phyloP scores from a whole-genome alignment of 1,140 invertebrate species.

The Lepidostoma basale region DNA sequence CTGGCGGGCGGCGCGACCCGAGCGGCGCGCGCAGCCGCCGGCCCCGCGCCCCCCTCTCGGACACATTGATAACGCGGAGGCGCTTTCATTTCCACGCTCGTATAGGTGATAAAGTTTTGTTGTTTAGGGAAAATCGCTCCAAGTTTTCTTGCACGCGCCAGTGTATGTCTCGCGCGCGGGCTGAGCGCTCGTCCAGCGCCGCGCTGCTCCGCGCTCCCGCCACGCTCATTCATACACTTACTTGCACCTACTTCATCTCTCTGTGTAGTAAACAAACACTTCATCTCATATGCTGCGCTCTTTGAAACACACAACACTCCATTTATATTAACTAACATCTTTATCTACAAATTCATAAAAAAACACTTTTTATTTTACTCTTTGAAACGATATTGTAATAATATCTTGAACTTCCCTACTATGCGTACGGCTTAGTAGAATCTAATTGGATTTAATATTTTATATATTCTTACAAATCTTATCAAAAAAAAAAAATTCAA shows the following conservation, averaged over 20 bases:
- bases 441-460: no score
- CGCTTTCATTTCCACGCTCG: conserved; percentile 21
- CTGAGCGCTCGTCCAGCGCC: neutral
- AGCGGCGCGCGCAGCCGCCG: conserved; percentile 21
- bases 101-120: conserved; percentile 13
- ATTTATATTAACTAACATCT: no score
- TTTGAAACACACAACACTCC: no score
- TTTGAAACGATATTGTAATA: no score
- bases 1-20: conserved; percentile 16
- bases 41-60: neutral
- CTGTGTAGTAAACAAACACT: neutral
- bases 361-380: no score
- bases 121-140: conserved; percentile 10
- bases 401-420: no score
- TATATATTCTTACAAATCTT: no score
- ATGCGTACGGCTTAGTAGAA: no score
- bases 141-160: neutral
- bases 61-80: conserved; percentile 26
- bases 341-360: no score
- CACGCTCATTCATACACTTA: neutral
- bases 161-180: neutral
- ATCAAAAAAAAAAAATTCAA: no score
- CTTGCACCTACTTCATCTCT: neutral
- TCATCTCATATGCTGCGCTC: neutral
- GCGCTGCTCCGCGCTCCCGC: no score